Base-by-base conservation (phyloP, 2,888 invertebrate genomes). In the Euplexia lucipara region DNA sequence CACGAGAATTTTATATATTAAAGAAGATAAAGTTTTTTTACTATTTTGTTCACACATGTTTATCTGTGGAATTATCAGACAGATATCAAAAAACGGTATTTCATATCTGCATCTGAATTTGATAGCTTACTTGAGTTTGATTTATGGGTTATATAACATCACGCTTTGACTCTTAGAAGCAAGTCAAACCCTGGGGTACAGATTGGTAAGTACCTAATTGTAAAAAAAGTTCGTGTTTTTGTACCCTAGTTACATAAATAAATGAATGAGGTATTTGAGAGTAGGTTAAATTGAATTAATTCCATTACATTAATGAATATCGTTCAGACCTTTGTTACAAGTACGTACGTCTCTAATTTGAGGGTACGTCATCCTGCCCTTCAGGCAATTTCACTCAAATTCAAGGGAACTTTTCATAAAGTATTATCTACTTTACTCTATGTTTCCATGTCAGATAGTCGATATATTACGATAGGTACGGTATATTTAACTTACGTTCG, bases 351-450 rank as follows among this genome's bases (percentile, higher is more conserved):
- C 9, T 9, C 6, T 52, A 35, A 39, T 47, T 52, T 52, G 14
- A 30, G n/a, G 47, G 39, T 6, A 35, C 3, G 18, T 26, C 30
- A 22, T 47, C 20, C 10, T 47, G 20, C n/a, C 32, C 47, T 52
- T 26, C 32, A 41, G 22, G 66, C 35, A 37, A 65, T 52, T 68
- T 48, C 14, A 52, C 22, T 37, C 41, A 42, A 8, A 42, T 65
- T 52, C 14, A n/a, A 22, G 3, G 30, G 35, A 37, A 37, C 16
- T 47, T 47, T 47, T 16, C 22, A 9, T 20, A 20, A 35, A 42
- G 14, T 73, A 26, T 47, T 32, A 52, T 64, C 39, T 10, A 35
- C 35, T 48, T 42, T 18, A 71, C n/a, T 14, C 10, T 7, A 10
- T 22, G 34, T 47, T 47, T 30, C 26, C 14, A 30, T 30, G 34